These are phyloP conservation scores for Zaprionus obscuricornis DNA, from an alignment of 2,888 invertebrate genomes.

Conservation along the genomic window DNA sequence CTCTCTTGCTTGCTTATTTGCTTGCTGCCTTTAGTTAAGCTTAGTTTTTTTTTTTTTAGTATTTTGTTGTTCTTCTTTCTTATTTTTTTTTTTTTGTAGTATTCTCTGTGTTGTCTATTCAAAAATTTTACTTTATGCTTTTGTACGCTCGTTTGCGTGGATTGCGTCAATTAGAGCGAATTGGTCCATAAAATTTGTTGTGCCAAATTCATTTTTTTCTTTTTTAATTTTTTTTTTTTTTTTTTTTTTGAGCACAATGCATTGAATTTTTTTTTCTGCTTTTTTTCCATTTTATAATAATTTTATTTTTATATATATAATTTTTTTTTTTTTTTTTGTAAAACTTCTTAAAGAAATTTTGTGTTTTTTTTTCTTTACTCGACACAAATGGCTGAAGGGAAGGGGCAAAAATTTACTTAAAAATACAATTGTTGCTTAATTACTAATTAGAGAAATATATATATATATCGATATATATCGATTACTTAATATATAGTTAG, in stretches of 20 bases:
- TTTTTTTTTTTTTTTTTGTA: constrained; percentile 32
- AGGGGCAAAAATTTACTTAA: constrained; percentile 36
- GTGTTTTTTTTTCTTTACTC: constrained; percentile 14
- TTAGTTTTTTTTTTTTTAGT: too few species aligned
- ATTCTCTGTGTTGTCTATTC: constrained; percentile 33
- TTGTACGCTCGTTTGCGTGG: constrained; percentile 74
- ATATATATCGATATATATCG: constrained; percentile 42
- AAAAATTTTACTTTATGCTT: constrained; percentile 36
- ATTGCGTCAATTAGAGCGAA: constrained; percentile 77
- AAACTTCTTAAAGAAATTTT: constrained; percentile 63
- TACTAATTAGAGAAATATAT: constrained; percentile 49
- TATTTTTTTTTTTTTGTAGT: constrained; percentile 6
- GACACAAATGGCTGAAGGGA: constrained; percentile 23
- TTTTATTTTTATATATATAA: constrained; percentile 12
- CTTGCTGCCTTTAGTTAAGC: constrained; percentile 31
- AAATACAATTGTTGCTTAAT: constrained; percentile 63
- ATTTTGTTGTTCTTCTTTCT: background rate
- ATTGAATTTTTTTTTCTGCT: constrained; percentile 56
- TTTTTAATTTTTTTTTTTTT: too few species aligned
- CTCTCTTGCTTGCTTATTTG: too few species aligned
- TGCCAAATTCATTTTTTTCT: constrained; percentile 60
- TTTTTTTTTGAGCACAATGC: constrained; percentile 53
- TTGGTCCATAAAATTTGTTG: constrained; percentile 74
- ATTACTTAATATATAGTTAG: too few species aligned
- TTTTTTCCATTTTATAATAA: constrained; percentile 30